Base-by-base conservation (phyloP, 2,113 vertebrate species). In the Amia ocellicauda region DNA sequence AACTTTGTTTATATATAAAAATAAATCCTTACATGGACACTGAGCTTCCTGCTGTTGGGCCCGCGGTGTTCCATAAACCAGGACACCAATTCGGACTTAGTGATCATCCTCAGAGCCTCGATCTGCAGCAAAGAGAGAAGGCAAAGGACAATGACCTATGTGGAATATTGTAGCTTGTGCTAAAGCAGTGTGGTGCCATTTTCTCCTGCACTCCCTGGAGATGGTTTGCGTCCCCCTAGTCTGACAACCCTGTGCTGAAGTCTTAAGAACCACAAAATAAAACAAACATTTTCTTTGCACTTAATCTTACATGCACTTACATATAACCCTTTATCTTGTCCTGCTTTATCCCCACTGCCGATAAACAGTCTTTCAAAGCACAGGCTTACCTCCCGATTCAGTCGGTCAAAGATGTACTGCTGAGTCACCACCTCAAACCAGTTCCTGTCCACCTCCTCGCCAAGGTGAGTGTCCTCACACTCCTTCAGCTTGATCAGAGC, bases 361-460 rank as follows among this genome's bases (percentile, higher is more conserved):
- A n/a, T n/a, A n/a, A n/a, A n/a, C n/a, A n/a, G n/a, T n/a, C n/a
- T n/a, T n/a, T n/a, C n/a, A n/a, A n/a, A n/a, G n/a, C n/a, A n/a
- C n/a, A n/a, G 16, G 26, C 72, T 78, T 65, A 97, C 96, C 94
- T 99, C 95, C 1, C 90, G 89, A 60, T 80, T 83, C 28, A 96
- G 90, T 58, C 96, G 84, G 74, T 93, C 86, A 7, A 98, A 99
- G 60, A 99, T 75, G 61, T 96, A 97, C 75, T 98, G 95, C 84
- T 96, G 93, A 0, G 94, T 98, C 67, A 93, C 85, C 3, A 99
- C 93, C 80, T 99, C 96, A 0, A 88, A 91, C 96, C 96, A 98
- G 88, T 99, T 97, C 56, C 96, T 89, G 73, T 97, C 94, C 41
- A 98, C 96, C 74, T 99, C 96, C 74, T 99, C 95, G 1, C 95